Base-by-base conservation (phyloP, 2,888 invertebrate genomes). In the Oligia latruncula region DNA sequence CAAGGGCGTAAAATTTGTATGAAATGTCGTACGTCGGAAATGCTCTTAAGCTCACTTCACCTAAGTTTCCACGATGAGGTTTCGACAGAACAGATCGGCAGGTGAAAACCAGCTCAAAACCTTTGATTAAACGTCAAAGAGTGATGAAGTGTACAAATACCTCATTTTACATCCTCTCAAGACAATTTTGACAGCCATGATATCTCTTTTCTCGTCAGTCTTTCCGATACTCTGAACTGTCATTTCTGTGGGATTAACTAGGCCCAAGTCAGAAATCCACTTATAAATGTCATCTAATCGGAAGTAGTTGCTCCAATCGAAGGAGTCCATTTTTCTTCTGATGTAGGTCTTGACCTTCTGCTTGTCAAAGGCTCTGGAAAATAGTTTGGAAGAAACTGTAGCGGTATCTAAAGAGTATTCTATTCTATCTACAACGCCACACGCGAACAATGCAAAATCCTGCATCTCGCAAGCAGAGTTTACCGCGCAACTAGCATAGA, bases 221-320 rank as follows among this genome's bases (percentile, higher is more conserved):
- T 85, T 92, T 0, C 97, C 97, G 4, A 95, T 93, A 13, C 82
- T 91, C 3, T 90, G 83, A 2, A 95, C 23, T 52, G 94, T 92
- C 4, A 97, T 95, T 70, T 94, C 91, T 1, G 92, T 80, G 0
- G 97, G 96, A 89, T 97, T 94, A 9, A 90, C 82, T 0, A 85
- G 89, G 1, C 94, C 93, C 43, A 98, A 90, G 81, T 96, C 96
- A 35, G 93, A 93, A 15, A 98, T 88, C 97, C 97, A 98, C 1
- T 91, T 91, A 84, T 98, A 95, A 64, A 98, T 98, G 76, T 97
- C 97, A 0, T 97, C 93, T 17, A 98, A 89, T 0, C 95, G 95
- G 88, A 97, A 97, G 89, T 97, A 98, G 29, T 94, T 96, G 0
- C 91, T 95, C 97, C 98, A 98, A 74, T 94, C 92, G 74, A 93